Percentiles rank a stretch among this genome's conserved stretches.
These are phyloP conservation scores for Tribolium freemani DNA, from an alignment of 2,888 invertebrate species.

Conservation along the genomic window DNA sequence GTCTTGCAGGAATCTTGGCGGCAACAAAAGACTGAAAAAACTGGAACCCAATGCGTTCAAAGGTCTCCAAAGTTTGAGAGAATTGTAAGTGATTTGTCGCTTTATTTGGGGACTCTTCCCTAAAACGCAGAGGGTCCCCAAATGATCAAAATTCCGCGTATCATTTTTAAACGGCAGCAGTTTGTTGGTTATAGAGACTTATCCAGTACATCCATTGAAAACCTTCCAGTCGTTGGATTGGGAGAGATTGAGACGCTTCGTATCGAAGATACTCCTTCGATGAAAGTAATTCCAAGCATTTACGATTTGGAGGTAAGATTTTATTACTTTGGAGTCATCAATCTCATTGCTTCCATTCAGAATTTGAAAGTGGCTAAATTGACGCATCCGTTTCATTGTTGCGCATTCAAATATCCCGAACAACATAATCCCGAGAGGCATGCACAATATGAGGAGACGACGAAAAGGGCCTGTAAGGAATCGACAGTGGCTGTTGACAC, in stretches of 20 bases:
- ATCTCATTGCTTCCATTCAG: slow-evolving; percentile 66
- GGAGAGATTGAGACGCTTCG: slow-evolving; percentile 79
- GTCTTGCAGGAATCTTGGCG: slow-evolving; percentile 72
- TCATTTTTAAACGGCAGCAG: slow-evolving; percentile 57
- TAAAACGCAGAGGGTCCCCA: slow-evolving; percentile 5
- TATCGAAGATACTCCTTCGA: slow-evolving; percentile 80
- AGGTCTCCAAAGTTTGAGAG: slow-evolving; percentile 77
- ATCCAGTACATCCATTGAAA: slow-evolving; percentile 82
- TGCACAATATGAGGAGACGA: slow-evolving; percentile 73
- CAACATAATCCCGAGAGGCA: slow-evolving; percentile 82
- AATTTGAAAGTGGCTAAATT: slow-evolving; percentile 78
- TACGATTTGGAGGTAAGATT: slow-evolving; percentile 81
- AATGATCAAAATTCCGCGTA: slow-evolving; percentile 7
- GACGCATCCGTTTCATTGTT: slow-evolving; percentile 92
- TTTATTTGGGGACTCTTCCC: slow-evolving; percentile 11
- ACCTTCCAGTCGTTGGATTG: slow-evolving; percentile 81
- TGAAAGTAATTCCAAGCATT: slow-evolving; percentile 87
- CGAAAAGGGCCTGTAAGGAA: slow-evolving; percentile 61
- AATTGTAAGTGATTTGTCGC: slow-evolving; percentile 75
- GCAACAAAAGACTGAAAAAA: slow-evolving; percentile 75
- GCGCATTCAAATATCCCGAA: slow-evolving; percentile 88
- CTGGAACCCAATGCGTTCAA: slow-evolving; percentile 78
- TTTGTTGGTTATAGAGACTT: slow-evolving; percentile 78
- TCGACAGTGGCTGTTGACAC: slow-evolving; percentile 46
- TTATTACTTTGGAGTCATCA: not conserved